A percentile compares a stretch with the other conserved stretches of the same genome.
phyloP scores from a whole-genome alignment of 2,888 invertebrate genomes.

The Gymnocheta viridis region DNA sequence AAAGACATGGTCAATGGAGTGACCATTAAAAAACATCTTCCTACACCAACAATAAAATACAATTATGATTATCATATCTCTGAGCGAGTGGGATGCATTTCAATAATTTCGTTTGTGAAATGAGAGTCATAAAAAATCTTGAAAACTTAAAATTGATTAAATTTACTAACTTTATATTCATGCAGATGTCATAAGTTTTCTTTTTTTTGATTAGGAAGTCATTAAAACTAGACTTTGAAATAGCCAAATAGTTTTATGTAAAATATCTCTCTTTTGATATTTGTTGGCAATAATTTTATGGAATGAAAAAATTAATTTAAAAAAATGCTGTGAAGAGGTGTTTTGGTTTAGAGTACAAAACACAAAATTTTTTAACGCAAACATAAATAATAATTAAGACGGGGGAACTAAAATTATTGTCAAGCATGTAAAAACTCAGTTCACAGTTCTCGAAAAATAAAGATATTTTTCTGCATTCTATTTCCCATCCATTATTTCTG shows the following conservation, averaged over 20 bases:
- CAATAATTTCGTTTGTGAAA: not conserved
- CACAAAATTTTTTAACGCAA: too few relatives aligned
- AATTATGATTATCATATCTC: constrained; percentile 4
- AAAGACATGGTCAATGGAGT: constrained; percentile 32
- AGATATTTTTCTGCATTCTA: too few relatives aligned
- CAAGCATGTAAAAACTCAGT: too few relatives aligned
- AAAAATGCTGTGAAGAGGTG: too few relatives aligned
- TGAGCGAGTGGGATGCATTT: not conserved
- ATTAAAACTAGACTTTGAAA: not conserved
- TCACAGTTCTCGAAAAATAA: too few relatives aligned
- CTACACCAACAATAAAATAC: constrained; percentile 20
- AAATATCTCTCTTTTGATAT: not conserved
- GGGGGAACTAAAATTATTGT: too few relatives aligned
- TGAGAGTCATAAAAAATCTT: not conserved
- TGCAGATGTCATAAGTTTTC: not conserved
- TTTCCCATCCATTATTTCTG: too few relatives aligned
- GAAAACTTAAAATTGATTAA: not conserved
- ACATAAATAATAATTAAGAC: too few relatives aligned
- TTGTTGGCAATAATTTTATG: not conserved
- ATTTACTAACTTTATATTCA: too few relatives aligned
- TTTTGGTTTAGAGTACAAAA: too few relatives aligned
- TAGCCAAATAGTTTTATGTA: not conserved
- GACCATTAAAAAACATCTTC: constrained; percentile 20
- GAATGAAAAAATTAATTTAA: too few relatives aligned
- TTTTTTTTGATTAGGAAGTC: not conserved